Base-by-base conservation (phyloP, 2,888 invertebrate genomes). In the Miltochrista miniata region DNA sequence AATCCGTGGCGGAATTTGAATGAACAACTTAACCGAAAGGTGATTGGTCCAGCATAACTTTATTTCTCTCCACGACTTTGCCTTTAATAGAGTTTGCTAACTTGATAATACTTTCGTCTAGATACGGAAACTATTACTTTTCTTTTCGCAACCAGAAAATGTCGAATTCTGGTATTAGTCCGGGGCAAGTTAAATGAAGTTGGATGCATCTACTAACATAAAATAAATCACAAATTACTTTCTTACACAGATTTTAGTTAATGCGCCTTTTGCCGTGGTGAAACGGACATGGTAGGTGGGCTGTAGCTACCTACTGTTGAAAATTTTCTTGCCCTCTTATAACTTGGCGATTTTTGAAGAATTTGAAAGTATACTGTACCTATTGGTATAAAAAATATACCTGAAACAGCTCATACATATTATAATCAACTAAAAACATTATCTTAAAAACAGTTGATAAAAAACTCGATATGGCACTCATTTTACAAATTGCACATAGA, bases 61-160 rank as follows among this genome's bases (percentile, higher is more conserved):
- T 41, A 49, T 62, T 67, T 59, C 61, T 65, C 62, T 58, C 46
- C 56, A 53, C 56, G 61, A 68, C 69, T 66, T 55, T 61, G 56
- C 66, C 74, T 79, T 79, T 80, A 81, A 80, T 80, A 79, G 73
- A 82, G 78, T 83, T 80, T 66, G 68, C 65, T 65, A 76, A 81
- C 76, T 81, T 75, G 65, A 74, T 80, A 76, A 79, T 74, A 76
- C 71, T 76, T 73, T 73, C 5, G 66, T 64, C 68, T 66, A 61
- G 63, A 57, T 59, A 70, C 68, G 78, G 66, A 70, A 82, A 83
- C 76, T 81, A 83, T 82, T 83, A 77, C 81, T 83, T 83, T 82
- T 74, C 79, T 79, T 79, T 79, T 73, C 64, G 68, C 74, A 68
- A 58, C 65, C 68, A 68, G 71, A 77, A 76, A 75, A 77, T 79